These are phyloP conservation scores for Priocnemis perturbator DNA, from an alignment of 2,888 invertebrate genomes.

Conservation along the genomic window DNA sequence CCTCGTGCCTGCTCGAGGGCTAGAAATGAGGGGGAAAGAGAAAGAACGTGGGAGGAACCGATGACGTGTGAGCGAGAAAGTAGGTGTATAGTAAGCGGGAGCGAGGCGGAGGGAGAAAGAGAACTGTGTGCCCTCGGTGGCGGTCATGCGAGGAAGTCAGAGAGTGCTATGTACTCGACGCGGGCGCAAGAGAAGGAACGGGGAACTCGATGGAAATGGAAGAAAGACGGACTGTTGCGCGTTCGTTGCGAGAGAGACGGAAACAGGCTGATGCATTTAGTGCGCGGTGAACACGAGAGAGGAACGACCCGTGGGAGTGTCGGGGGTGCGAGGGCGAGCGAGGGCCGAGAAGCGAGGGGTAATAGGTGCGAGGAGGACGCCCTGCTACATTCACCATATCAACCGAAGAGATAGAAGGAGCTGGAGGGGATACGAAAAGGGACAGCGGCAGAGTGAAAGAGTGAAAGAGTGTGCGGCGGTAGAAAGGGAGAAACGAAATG, in stretches of 20 bases:
- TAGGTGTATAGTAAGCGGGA: neutral
- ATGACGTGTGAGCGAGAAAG: too few relatives aligned
- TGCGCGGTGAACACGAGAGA: neutral
- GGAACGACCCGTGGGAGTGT: neutral
- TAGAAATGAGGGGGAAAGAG: slow-evolving; percentile 22
- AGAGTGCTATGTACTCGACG: neutral
- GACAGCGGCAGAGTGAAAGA: too few relatives aligned
- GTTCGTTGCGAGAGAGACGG: neutral
- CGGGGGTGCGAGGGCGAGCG: neutral
- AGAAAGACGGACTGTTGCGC: slow-evolving; percentile 13
- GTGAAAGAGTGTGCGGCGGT: neutral
- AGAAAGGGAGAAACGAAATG: slow-evolving; percentile 8
- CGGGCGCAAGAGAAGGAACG: neutral
- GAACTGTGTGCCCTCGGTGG: neutral
- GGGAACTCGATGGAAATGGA: neutral
- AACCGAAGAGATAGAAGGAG: slow-evolving; percentile 11
- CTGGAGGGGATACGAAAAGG: slow-evolving; percentile 12
- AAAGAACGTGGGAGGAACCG: slow-evolving; percentile 8
- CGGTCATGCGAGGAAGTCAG: neutral
- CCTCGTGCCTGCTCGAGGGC: slow-evolving; percentile 7
- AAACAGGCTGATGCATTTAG: neutral
- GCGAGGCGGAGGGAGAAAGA: neutral
- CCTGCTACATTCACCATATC: too few relatives aligned
- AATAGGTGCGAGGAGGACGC: too few relatives aligned
- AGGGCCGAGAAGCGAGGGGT: too few relatives aligned